phyloP scores from a whole-genome alignment of 2,797 vertebrate species.

The Propithecus perrieri region DNA sequence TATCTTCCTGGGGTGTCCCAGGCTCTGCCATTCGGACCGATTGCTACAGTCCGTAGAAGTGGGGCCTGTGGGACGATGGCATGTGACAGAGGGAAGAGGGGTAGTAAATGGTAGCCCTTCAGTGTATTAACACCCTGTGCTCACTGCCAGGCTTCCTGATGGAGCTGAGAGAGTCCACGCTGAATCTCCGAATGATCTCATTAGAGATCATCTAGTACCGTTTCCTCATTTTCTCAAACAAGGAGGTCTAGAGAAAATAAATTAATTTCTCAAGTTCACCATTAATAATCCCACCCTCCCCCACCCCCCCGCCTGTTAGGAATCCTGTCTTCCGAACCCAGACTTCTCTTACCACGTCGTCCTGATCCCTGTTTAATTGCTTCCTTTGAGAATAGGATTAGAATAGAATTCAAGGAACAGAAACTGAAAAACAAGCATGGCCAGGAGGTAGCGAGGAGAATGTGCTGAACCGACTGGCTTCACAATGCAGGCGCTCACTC shows the following conservation, averaged over 20 bases:
- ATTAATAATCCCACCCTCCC: neutral
- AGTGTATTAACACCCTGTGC: accelerated
- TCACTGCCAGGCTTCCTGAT: neutral
- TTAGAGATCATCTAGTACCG: neutral
- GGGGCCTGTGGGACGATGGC: neutral
- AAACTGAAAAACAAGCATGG: neutral
- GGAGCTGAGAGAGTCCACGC: neutral
- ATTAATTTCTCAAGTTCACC: neutral
- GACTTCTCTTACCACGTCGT: neutral
- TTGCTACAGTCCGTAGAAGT: neutral
- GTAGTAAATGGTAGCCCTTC: accelerated
- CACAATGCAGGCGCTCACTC: neutral
- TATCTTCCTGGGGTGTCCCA: neutral
- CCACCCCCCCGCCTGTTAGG: too few species aligned
- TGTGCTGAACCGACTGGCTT: neutral
- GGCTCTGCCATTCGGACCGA: neutral
- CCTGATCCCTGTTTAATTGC: neutral
- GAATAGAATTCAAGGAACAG: neutral
- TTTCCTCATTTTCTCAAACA: neutral
- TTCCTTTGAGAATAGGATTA: neutral
- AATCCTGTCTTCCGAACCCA: neutral
- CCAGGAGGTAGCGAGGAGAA: too few species aligned
- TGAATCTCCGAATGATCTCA: neutral
- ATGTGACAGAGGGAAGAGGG: neutral
- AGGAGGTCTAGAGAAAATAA: neutral